A percentile compares a stretch with the other conserved stretches of the same genome.
These are phyloP conservation scores for Carassius gibelio DNA, from an alignment of 2,113 vertebrate genomes.

Conservation along the genomic window DNA sequence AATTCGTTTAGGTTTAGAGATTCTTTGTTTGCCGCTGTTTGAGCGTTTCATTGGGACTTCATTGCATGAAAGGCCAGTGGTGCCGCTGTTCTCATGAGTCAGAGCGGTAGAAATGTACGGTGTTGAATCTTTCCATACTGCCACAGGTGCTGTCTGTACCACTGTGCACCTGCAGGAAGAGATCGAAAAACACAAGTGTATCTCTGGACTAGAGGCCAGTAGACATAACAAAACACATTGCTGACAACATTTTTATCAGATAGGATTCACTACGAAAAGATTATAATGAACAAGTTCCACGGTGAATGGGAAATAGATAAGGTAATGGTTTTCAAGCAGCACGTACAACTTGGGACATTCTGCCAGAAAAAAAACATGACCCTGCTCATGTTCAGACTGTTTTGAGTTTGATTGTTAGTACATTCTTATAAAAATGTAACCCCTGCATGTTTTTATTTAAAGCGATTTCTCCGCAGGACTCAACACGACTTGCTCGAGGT, in stretches of 20 bases:
- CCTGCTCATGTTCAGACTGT: no score
- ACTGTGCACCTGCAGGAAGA: conserved; percentile 68
- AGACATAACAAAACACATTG: no score
- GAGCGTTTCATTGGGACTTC: neutral
- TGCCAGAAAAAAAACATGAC: no score
- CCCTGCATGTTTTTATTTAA: no score
- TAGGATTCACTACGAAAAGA: no score
- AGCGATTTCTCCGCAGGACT: conserved; percentile 1
- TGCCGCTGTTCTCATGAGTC: conserved; percentile 10
- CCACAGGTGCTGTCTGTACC: conserved; percentile 61
- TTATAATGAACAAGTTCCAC: no score
- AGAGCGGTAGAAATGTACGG: conserved; percentile 61
- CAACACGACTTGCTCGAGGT: conserved; percentile 22
- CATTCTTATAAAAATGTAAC: no score
- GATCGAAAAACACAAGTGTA: conserved; percentile 21
- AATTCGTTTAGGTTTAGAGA: conserved; percentile 43
- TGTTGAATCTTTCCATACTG: conserved; percentile 63
- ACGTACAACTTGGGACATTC: no score
- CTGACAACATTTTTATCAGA: no score
- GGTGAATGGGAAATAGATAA: no score
- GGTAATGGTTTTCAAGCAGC: no score
- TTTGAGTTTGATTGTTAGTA: no score
- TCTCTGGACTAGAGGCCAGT: neutral
- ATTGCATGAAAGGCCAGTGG: neutral
- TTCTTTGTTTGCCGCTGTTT: conserved; percentile 19